Percentiles rank a stretch among this genome's conserved stretches.
Conservation (phyloP, 1,140 invertebrate species). For the Papilio machaon region DNA sequence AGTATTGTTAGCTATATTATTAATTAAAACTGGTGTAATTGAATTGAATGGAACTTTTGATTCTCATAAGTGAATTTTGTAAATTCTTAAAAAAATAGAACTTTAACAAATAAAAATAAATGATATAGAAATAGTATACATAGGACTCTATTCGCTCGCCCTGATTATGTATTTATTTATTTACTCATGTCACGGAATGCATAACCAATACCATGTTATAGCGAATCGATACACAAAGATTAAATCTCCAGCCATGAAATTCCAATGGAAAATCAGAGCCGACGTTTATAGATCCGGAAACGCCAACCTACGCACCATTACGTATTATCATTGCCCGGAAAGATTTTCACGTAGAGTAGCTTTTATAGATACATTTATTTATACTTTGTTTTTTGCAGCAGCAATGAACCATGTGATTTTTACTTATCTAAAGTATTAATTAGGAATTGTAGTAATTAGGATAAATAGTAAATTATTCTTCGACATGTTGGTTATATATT, state of each 20-base stretch:
- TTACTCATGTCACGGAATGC: neutral
- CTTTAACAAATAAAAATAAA: no score
- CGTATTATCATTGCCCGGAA: constrained; percentile 13
- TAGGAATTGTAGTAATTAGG: neutral
- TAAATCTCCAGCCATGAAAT: constrained; percentile 14
- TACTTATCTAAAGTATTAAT: neutral
- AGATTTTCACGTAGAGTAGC: neutral
- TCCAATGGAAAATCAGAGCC: constrained; percentile 4
- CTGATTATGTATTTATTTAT: neutral
- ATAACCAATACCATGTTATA: neutral
- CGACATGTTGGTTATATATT: no score
- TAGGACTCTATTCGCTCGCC: neutral
- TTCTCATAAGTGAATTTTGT: no score
- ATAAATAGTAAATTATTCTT: neutral
- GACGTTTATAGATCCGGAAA: constrained; percentile 9
- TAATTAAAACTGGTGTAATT: no score
- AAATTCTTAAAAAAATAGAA: no score
- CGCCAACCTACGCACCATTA: constrained; percentile 16
- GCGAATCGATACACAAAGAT: neutral
- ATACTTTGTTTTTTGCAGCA: neutral
- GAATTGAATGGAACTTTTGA: no score
- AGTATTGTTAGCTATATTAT: neutral
- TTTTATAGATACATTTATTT: neutral
- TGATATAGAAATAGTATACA: no score
- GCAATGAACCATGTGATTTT: neutral